A percentile compares a stretch with the other conserved stretches of the same genome.
Conservation (phyloP, 2,113 vertebrate genomes). For the Haplotaxodon microlepis region DNA sequence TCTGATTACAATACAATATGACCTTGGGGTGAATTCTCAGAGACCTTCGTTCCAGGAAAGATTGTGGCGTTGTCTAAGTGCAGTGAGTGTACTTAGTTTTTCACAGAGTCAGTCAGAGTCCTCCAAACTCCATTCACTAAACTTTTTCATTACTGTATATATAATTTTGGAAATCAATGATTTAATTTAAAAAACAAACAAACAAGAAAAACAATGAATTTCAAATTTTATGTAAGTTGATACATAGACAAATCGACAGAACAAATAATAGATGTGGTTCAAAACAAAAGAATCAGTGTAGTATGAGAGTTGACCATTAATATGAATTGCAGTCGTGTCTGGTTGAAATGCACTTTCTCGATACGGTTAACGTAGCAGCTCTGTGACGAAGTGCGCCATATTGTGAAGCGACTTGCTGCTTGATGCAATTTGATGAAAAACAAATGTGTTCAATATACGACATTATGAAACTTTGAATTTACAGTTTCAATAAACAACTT, state of each 20-base stretch:
- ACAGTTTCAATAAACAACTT: not conserved
- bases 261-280: not conserved
- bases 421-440: not conserved
- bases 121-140: not conserved
- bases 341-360: not conserved
- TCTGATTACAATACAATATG: not conserved
- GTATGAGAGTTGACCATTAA: not conserved
- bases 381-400: not conserved
- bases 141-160: not conserved
- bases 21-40: not conserved
- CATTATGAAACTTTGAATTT: not conserved
- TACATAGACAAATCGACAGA: not conserved
- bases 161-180: not conserved
- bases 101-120: not conserved
- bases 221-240: accelerated
- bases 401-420: not conserved
- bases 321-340: accelerated
- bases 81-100: not conserved
- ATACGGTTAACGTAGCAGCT: not conserved
- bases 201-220: not conserved
- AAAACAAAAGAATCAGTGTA: not conserved
- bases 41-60: not conserved
- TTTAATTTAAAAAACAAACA: not conserved
- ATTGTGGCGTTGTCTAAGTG: not conserved
- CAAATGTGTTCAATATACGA: not conserved